Evolutionary conservation across 1,140 invertebrate genomes (phyloP).

Genomic region (Mycetomoellerius zeteki): DNA sequence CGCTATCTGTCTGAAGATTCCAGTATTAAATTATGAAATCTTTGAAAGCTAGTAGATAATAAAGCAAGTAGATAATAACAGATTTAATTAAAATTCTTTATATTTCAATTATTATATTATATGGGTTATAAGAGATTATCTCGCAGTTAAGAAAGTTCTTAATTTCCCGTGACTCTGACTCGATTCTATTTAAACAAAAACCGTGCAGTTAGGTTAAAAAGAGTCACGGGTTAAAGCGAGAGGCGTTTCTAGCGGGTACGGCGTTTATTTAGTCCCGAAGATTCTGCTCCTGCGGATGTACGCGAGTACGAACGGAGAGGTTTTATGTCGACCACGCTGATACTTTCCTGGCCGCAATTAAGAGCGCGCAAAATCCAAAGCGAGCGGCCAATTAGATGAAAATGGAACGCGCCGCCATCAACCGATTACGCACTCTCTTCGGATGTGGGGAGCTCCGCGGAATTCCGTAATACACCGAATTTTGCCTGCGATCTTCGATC

Average conservation of each 20-base stretch:
- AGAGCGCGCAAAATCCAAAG: constrained; percentile 47
- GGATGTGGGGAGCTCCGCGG: neutral
- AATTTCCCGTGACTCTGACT: constrained; percentile 23
- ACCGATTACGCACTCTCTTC: constrained; percentile 40
- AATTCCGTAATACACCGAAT: neutral
- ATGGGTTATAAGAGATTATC: neutral
- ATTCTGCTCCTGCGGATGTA: constrained; percentile 34
- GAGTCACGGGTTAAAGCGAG: constrained; percentile 32
- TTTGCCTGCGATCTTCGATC: neutral
- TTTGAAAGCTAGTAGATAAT: neutral
- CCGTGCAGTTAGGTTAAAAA: constrained; percentile 20
- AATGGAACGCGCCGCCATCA: constrained; percentile 46
- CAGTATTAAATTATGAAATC: neutral
- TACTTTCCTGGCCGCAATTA: constrained; percentile 67
- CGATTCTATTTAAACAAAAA: constrained; percentile 39
- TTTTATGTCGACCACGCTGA: constrained; percentile 25
- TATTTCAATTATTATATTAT: constrained; percentile 9
- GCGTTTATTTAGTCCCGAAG: constrained; percentile 42
- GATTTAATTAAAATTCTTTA: constrained; percentile 19
- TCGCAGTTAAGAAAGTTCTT: constrained; percentile 2
- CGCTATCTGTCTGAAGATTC: neutral
- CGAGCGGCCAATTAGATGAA: constrained; percentile 60
- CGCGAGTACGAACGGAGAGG: neutral
- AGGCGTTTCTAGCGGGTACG: constrained; percentile 30
- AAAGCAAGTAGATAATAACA: neutral